Base-by-base conservation (phyloP, 2,113 vertebrate genomes). In the Microcebus tavaratra region DNA sequence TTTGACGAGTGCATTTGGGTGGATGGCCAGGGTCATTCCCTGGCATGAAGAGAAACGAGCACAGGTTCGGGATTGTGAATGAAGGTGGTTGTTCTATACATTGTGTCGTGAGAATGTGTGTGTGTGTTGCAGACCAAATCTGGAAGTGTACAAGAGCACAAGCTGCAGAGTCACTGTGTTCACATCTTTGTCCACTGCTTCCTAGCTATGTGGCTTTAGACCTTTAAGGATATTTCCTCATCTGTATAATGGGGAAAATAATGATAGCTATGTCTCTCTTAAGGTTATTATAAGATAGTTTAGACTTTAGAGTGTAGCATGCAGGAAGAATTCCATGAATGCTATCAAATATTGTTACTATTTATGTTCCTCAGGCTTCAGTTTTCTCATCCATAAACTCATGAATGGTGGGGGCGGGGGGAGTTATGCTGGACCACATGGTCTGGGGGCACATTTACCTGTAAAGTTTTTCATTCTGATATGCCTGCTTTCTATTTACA, bases 401-500 rank as follows among this genome's bases (percentile, higher is more conserved):
- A 4, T 29, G 27, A 48, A 20, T n/a, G 27, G 1, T n/a, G 14
- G 25, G 36, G 14, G 31, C 14, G 31, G 17, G 68, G 36, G 14
- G 31, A n/a, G 17, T 39, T 81, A 27, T 89, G 29, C 50, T 79
- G 29, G 36, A 27, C 36, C 59, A 45, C 9, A 55, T 53, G 20
- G 36, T 57, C 31, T 72, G 76, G 10, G 45, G 45, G 34, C 13
- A 55, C 72, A 48, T 36, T 39, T 92, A 36, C 61, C 72, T 13
- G 9, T 25, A n/a, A 45, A 88, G 23, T 12, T 73, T 82, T 95
- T 84, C 20, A 70, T 79, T 65, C 27, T 82, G 75, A n/a, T 82
- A 57, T 67, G 72, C 84, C 67, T 94, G 5, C 10, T 86, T 15
- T 91, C 25, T 93, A 9, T 87, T 97, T 87, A 61, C 55, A 86